Percentiles rank a stretch among this genome's conserved stretches.
phyloP scores from a whole-genome alignment of 2,888 invertebrate genomes.

The Cynaeus angustus region DNA sequence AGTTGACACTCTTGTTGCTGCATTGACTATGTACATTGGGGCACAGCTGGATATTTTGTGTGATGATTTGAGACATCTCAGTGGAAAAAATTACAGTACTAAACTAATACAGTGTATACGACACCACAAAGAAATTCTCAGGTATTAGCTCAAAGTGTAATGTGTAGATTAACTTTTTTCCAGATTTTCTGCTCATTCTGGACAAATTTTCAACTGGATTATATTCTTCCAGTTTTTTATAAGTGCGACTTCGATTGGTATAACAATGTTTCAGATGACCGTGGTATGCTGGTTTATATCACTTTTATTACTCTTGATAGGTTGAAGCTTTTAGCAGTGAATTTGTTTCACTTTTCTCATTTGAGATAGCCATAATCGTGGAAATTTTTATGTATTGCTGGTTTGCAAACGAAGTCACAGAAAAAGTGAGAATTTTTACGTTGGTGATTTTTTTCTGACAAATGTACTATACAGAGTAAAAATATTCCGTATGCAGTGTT shows the following conservation, averaged over 20 bases:
- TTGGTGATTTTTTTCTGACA: not conserved
- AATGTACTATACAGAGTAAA: constrained; percentile 2
- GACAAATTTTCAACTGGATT: constrained; percentile 14
- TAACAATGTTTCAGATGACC: constrained; percentile 9
- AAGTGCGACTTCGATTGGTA: constrained; percentile 7
- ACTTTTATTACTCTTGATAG: constrained; percentile 1
- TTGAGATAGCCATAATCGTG: constrained; percentile 6
- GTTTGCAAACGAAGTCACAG: constrained; percentile 29
- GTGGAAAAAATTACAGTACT: not conserved
- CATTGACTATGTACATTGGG: constrained; percentile 27
- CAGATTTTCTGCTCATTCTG: constrained; percentile 3
- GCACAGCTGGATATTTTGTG: constrained; percentile 29
- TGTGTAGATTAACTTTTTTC: not conserved
- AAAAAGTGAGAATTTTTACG: constrained; percentile 1
- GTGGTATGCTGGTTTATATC: not conserved
- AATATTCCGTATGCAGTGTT: constrained; percentile 14
- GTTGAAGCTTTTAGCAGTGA: constrained; percentile 19
- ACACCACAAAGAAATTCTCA: constrained; percentile 21
- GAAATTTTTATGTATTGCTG: constrained; percentile 41
- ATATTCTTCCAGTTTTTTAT: constrained; percentile 19
- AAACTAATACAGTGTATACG: constrained; percentile 12
- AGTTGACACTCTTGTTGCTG: constrained; percentile 31
- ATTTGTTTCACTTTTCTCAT: constrained; percentile 18
- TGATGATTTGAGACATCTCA: constrained; percentile 15
- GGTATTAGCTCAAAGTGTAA: constrained; percentile 1